A percentile compares a stretch with the other conserved stretches of the same genome.
phyloP scores from a whole-genome alignment of 2,888 invertebrate species.

The Metellina segmentata region DNA sequence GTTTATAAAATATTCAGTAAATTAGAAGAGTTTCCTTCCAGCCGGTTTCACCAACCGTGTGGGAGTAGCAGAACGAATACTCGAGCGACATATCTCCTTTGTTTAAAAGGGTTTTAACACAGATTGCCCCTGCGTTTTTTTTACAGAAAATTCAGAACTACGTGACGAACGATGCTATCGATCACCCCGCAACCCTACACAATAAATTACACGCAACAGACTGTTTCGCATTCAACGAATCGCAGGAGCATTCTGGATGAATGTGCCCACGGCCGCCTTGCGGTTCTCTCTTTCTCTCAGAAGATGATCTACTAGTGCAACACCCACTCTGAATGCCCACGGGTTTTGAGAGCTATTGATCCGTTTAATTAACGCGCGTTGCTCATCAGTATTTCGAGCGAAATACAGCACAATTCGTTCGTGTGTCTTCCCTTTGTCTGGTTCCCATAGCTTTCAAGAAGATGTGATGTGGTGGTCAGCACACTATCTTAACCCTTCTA shows the following conservation, averaged over 20 bases:
- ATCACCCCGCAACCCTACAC: not conserved
- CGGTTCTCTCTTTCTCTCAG: not conserved
- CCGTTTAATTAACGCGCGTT: constrained; percentile 40
- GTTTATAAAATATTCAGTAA: no score
- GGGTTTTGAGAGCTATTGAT: constrained; percentile 28
- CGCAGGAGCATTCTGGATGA: not conserved
- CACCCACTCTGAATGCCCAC: not conserved
- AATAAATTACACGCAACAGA: not conserved
- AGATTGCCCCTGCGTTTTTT: not conserved
- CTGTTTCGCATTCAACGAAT: no score
- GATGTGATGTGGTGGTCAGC: not conserved
- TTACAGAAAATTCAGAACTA: not conserved
- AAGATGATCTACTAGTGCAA: not conserved
- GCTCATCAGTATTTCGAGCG: constrained; percentile 25
- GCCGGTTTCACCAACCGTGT: no score
- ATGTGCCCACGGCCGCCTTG: not conserved
- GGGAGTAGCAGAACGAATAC: no score
- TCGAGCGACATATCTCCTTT: no score
- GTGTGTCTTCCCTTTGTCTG: not conserved
- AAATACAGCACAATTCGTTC: not conserved
- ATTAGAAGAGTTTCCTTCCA: no score
- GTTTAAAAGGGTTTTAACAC: no score
- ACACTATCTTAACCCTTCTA: no score
- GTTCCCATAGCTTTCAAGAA: not conserved
- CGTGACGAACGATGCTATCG: not conserved